Base-by-base conservation (phyloP, 2,113 vertebrate genomes). In the Trogon surrucura region DNA sequence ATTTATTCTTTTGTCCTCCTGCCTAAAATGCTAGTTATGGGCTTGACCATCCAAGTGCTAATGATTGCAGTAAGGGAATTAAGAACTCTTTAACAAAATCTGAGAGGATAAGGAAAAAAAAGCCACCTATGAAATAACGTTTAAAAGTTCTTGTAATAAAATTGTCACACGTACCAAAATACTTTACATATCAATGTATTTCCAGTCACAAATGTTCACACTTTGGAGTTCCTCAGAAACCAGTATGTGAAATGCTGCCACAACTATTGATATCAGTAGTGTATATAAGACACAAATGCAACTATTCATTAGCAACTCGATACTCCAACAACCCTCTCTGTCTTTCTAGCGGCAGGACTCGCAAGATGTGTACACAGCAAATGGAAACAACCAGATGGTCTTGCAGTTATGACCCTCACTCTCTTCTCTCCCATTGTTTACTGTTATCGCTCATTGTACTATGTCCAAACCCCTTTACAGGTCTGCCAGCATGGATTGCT, bases 351-450 rank as follows among this genome's bases (percentile, higher is more conserved):
- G 29, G 92, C 88, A 95, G 95, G 90, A 86, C 88, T 65, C 94
- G 85, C 65, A 88, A 93, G 95, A 96, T 94, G 83, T 96, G 92
- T 93, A 89, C 96, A 94, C 89, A 95, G 85, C 92, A 94, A 97
- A 96, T 94, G 83, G 80, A 96, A 97, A 81, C 80, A 96, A 97
- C 91, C 96, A 97, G 96, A 96, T 96, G 95, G 96, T 96, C 92
- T 96, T 96, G 91, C 95, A 92, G 96, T 93, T 95, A 94, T 89
- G 96, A 96, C 95, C 94, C 95, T 95, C 82, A 67, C 91, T 95
- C 93, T 92, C 83, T 91, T 93, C 93, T 94, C 95, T 97, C 91
- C 88, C 80, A 93, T 96, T 95, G 93, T 94, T 96, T 97, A 86
- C 92, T 94, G 91, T 87, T 96, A 96, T 91, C 17, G 13, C 77